Evolutionary conservation across 2,888 invertebrate species (phyloP), one percentile per base, ranked within the genome.

Genomic region (Agelastica alni): DNA sequence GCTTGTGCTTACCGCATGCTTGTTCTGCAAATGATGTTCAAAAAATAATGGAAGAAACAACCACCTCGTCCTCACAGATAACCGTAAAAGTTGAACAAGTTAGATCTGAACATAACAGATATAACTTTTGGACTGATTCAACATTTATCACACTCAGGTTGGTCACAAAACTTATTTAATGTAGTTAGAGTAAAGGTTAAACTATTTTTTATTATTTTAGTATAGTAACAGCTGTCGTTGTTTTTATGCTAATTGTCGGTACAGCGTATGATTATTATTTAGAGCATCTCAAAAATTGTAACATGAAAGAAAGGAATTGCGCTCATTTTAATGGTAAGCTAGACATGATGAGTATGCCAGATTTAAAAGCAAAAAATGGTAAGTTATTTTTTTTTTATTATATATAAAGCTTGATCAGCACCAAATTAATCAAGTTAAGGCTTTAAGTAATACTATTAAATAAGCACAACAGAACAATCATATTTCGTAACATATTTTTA

Each of bases 111-210:
- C 85, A 86, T 62, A 81, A 84, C 41, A 78, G 77, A 42, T 91
- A 86, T 70, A 77, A 81, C 45, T 82, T 88, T 65, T 81, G 83
- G 68, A 69, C 79, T n/a, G 91, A 91, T 65, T 80, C 80, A 2
- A 87, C 89, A 5, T 91, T 91, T 74, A 83, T 83, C 72, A 80
- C 85, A n/a, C 47, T 74, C 91, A 43, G 75, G 86, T 90, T 90
- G 73, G 84, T 84, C 74, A 28, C 41, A 12, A 13, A 28, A 7
- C 1, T 41, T 41, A 22, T 41, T 13, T 3, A n/a, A 42, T 14
- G 5, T 16, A 41, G 10, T 5, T 51, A 44, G 1, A 18, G 9
- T 18, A 17, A n/a, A n/a, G n/a, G n/a, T n/a, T n/a, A n/a, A n/a
- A n/a, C n/a, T n/a, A n/a, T n/a, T n/a, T n/a, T n/a, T n/a, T n/a